Evolutionary conservation across 1,140 invertebrate species (phyloP).

Genomic region (Vanessa atalanta): DNA sequence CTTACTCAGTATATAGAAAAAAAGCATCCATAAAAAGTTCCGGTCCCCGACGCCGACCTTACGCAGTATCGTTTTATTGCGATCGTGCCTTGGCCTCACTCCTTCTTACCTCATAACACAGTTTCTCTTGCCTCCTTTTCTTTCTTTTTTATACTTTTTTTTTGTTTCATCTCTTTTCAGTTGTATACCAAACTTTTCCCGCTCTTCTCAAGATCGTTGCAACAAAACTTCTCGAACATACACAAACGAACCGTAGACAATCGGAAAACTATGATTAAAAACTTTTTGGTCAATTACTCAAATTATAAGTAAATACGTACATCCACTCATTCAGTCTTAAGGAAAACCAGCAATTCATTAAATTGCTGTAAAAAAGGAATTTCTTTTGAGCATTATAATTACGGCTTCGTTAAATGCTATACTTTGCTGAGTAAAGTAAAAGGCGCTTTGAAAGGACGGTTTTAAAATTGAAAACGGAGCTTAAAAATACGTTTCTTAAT

Average conservation of each 20-base stretch:
- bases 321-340: constrained; percentile 56
- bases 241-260: constrained; percentile 13
- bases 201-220: neutral
- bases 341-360: constrained; percentile 71
- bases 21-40: constrained; percentile 58
- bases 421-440: constrained; percentile 70
- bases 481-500: constrained; percentile 65
- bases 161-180: constrained; percentile 29
- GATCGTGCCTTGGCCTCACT: constrained; percentile 68
- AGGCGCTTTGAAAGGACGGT: constrained; percentile 66
- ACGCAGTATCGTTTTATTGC: constrained; percentile 77
- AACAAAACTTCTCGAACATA: constrained; percentile 11
- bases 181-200: constrained; percentile 51
- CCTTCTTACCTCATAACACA: constrained; percentile 78
- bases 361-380: constrained; percentile 63
- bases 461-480: constrained; percentile 67
- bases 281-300: constrained; percentile 45
- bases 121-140: constrained; percentile 63
- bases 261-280: constrained; percentile 30
- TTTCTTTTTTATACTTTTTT: constrained; percentile 43
- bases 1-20: constrained; percentile 42
- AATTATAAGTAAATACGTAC: constrained; percentile 41
- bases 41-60: constrained; percentile 58
- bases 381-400: constrained; percentile 77
- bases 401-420: constrained; percentile 74